Evolutionary conservation across 2,113 vertebrate genomes (phyloP).

Genomic region (Campylorhamphus procurvoides): DNA sequence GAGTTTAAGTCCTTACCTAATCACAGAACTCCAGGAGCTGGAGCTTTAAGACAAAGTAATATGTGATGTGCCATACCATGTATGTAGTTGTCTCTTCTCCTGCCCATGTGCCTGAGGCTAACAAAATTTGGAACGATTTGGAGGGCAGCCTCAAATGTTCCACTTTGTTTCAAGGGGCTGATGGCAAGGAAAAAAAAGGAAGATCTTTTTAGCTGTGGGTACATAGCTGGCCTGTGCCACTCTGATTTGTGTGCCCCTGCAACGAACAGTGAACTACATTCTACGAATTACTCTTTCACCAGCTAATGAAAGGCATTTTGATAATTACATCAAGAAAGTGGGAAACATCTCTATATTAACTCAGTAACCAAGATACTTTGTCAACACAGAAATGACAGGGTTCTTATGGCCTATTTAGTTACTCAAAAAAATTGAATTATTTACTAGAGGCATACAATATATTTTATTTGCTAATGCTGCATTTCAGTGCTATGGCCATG

Average conservation of each 20-base stretch:
- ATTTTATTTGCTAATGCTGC: neutral
- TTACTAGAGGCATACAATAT: conserved; percentile 20
- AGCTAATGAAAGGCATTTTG: conserved; percentile 28
- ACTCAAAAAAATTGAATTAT: conserved; percentile 18
- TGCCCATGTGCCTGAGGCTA: fast-evolving
- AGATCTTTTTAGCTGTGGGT: neutral
- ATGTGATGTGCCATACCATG: fast-evolving
- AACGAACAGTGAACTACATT: neutral
- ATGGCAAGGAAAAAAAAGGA: neutral
- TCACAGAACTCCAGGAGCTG: neutral
- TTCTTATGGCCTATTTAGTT: conserved; percentile 26
- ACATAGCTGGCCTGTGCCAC: neutral
- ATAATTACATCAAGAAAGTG: neutral
- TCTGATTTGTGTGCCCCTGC: neutral
- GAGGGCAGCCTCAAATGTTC: neutral
- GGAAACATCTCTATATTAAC: conserved; percentile 46
- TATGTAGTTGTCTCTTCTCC: neutral
- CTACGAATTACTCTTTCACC: neutral
- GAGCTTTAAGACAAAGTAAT: neutral
- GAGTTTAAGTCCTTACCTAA: neutral
- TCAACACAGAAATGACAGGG: conserved; percentile 20
- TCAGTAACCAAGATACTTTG: conserved; percentile 43
- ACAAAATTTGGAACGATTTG: neutral
- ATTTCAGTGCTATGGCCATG: neutral
- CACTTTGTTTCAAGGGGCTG: neutral